Percentiles rank a stretch among this genome's conserved stretches.
phyloP scores from a whole-genome alignment of 2,797 vertebrate species.

The Muscicapa comitata region DNA sequence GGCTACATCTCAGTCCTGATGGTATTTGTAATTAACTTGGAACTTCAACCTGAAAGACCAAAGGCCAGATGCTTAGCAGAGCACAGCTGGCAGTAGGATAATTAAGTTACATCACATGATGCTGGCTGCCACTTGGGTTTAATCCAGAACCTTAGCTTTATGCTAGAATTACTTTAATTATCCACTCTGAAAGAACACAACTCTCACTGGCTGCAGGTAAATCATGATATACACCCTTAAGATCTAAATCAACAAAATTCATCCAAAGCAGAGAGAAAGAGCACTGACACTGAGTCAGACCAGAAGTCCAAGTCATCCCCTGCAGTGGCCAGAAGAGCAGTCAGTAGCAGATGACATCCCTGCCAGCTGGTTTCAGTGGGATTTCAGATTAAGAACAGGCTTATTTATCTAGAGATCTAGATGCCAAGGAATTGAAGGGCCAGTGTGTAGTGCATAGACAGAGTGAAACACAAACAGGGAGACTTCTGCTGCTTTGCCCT shows the following conservation, averaged over 20 bases:
- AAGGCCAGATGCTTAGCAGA: background rate
- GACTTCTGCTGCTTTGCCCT: background rate
- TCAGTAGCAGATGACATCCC: background rate
- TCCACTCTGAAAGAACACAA: background rate
- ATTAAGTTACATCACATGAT: background rate
- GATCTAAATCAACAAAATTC: background rate
- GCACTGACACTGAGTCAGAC: background rate
- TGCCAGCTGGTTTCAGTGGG: background rate
- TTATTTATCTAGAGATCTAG: background rate
- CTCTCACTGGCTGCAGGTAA: background rate
- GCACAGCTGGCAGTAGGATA: background rate
- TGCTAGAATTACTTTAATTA: background rate
- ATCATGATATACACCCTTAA: background rate
- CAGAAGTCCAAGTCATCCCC: background rate
- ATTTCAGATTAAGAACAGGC: background rate
- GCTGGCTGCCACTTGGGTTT: background rate
- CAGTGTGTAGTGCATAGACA: background rate
- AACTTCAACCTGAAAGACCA: background rate
- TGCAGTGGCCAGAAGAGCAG: background rate
- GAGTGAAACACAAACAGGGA: background rate
- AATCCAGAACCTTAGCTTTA: background rate
- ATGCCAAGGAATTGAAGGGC: background rate
- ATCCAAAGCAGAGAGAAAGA: background rate
- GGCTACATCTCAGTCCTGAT: background rate
- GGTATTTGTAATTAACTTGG: constrained; percentile 13